Evolutionary conservation across 1,140 invertebrate species (phyloP), one percentile per base, ranked within the genome.

Genomic region (Dinothrombium tinctorium): DNA sequence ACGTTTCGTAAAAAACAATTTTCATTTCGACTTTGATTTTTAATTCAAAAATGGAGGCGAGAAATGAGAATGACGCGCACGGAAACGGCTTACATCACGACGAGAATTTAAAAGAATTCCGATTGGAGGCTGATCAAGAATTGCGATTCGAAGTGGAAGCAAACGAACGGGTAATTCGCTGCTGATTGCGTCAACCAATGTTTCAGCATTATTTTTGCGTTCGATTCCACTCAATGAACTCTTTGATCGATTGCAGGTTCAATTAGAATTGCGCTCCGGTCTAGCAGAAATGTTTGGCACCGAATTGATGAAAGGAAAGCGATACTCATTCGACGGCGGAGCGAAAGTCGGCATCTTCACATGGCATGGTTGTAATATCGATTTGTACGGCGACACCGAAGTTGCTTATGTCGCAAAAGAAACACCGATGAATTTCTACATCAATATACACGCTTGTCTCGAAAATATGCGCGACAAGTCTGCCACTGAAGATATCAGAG

Each of bases 341-440:
- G 76, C 84, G 1, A 95, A 96, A 64, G 73, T 90, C 12, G 90
- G 90, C 0, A 74, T 96, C 2, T 98, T 81, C 53, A 90, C 90
- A 7, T 98, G 79, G 71, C 82, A 95, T 56, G 86, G 86, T 2
- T 94, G 86, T 55, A 72, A 69, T 0, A 56, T 89, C 11, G 62
- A 51, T 22, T 62, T 43, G 48, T 15, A 32, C 19, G 87, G 86
- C 1, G 76, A 76, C 56, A 79, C 81, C 15, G 84, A 92, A 61
- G 79, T 87, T 2, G 80, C 76, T 49, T 94, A 94, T 57, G 70
- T 89, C 0, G 77, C 86, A 0, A 89, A 84, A 59, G 87, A 94
- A 58, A 94, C 87, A 0, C 87, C 87, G 4, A 94, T 94, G 87
- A 69, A 78, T 6, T 69, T 87, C 41, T 95, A 98, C 57, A 62